Evolutionary conservation across 2,888 invertebrate species (phyloP).

Genomic region (Didymodactylos carnosus): DNA sequence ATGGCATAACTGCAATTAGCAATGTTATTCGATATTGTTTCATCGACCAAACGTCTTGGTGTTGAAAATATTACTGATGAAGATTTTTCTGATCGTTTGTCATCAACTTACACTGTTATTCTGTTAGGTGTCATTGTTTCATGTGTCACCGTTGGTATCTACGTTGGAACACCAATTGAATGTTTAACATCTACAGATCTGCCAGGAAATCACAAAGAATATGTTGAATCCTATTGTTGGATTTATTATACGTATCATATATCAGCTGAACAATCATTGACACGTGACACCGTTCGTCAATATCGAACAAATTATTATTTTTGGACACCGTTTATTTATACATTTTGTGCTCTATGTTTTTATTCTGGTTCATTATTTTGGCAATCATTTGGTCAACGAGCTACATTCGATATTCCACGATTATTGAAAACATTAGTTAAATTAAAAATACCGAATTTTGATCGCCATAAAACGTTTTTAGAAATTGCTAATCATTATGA

Average conservation of each 20-base stretch:
- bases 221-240: conserved; percentile 3
- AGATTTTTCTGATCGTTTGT: conserved; percentile 3
- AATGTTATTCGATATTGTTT: too few species aligned
- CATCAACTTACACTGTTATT: not conserved
- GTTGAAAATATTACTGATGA: too few species aligned
- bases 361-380: not conserved
- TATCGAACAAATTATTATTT: conserved; percentile 4
- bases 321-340: conserved; percentile 7
- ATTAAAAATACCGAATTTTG: too few species aligned
- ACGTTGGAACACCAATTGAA: not conserved
- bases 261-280: not conserved
- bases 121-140: too few species aligned
- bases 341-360: not conserved
- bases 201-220: not conserved
- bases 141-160: not conserved
- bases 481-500: too few species aligned
- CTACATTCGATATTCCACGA: too few species aligned
- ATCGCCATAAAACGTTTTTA: too few species aligned
- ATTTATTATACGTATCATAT: conserved; percentile 3
- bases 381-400: not conserved
- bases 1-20: too few species aligned
- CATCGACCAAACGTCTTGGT: too few species aligned
- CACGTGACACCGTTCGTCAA: too few species aligned
- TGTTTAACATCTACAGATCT: too few species aligned
- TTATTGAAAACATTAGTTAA: too few species aligned